Evolutionary conservation across 2,113 vertebrate genomes (phyloP), one percentile per base, ranked within the genome.

Genomic region (Oncorhynchus mykiss): DNA sequence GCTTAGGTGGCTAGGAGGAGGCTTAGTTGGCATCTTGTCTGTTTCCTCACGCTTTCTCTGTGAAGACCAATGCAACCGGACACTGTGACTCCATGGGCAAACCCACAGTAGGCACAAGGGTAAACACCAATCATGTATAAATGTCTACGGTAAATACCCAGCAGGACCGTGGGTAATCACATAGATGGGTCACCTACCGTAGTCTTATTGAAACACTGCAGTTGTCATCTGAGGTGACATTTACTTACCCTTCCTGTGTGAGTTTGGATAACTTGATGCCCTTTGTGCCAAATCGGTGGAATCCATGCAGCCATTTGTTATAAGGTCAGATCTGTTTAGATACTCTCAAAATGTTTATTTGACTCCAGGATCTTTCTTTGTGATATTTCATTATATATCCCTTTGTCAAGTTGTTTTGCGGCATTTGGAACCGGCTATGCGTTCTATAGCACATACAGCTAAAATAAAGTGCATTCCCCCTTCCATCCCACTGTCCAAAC

Each of bases 141-240:
- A 54, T 54, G 16, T 54, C 74, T 76, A 5, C 16, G n/a, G 49
- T 66, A 73, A 82, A 86, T 75, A 81, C 72, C 80, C 84, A 39
- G 62, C 34, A 75, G 71, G 12, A 57, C 45, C 70, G 70, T 12
- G 29, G 24, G 70, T 54, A 81, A 86, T 84, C 80, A 57, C 25
- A 72, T 78, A 65, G 65, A 59, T 82, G 54, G 62, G 20, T 67
- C 73, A 12, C 39, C 39, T 45, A 45, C 39, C 39, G 39, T 64
- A 16, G 2, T 29, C 20, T 14, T 25, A 66, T 85, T 66, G 25
- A 69, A 71, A 29, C 34, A 12, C 75, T 20, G 73, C 80, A 14
- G 74, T 54, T 54, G 51, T 88, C 66, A 67, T 81, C 67, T 72
- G 70, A 84, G 76, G 78, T 90, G 88, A 86, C 90, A 89, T 90